These are phyloP conservation scores for Tetropium fuscum DNA, from an alignment of 2,888 invertebrate genomes.

Conservation along the genomic window DNA sequence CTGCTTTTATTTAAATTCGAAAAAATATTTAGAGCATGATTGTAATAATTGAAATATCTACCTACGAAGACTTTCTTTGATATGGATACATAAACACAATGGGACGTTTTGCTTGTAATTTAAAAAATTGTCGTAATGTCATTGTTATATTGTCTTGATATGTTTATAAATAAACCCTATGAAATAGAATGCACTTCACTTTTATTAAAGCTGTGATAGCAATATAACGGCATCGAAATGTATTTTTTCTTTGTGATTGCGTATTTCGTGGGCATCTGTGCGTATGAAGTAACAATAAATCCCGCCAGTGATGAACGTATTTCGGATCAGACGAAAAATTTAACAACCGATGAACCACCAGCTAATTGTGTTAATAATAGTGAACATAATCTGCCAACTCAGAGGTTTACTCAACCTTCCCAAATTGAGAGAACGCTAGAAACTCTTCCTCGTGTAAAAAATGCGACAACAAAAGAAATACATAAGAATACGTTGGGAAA, in stretches of 20 bases:
- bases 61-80: constrained; percentile 50
- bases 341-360: background rate
- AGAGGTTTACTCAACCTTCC: constrained; percentile 43
- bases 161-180: constrained; percentile 42
- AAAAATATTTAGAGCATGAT: constrained; percentile 50
- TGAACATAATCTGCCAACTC: constrained; percentile 10
- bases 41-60: constrained; percentile 36
- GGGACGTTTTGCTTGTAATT: constrained; percentile 32
- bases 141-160: constrained; percentile 38
- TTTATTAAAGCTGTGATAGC: constrained; percentile 13
- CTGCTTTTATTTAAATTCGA: no score
- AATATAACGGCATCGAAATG: no score
- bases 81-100: constrained; percentile 51
- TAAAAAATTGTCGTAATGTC: constrained; percentile 30
- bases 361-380: constrained; percentile 14
- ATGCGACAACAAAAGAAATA: constrained; percentile 8
- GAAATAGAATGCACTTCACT: constrained; percentile 10
- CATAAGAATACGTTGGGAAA: constrained; percentile 32
- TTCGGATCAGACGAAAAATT: constrained; percentile 6
- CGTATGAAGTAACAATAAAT: constrained; percentile 15
- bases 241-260: no score
- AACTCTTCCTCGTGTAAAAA: background rate
- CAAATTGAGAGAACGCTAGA: constrained; percentile 39
- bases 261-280: constrained; percentile 15
- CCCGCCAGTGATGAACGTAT: constrained; percentile 2